A percentile compares a stretch with the other conserved stretches of the same genome.
These are phyloP conservation scores for Lipophrys pholis DNA, from an alignment of 2,113 vertebrate species.

Conservation along the genomic window DNA sequence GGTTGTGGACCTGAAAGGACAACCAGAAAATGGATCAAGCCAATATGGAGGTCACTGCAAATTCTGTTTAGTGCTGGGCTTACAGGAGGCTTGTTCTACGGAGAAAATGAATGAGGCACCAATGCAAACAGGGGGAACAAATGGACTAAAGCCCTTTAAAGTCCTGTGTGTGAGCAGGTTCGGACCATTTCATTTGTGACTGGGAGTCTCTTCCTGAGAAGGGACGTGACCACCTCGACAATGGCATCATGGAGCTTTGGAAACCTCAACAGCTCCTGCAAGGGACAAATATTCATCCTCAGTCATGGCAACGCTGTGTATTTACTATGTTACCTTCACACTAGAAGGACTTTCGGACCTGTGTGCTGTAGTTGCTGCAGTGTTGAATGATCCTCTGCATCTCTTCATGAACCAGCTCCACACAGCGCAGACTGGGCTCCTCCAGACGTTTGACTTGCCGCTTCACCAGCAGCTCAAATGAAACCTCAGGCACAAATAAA, in stretches of 20 bases:
- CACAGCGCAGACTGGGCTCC: conserved; percentile 96
- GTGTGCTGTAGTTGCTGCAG: conserved; percentile 98
- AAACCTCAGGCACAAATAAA: conserved; percentile 97
- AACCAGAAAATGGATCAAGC: neutral
- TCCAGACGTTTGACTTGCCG: conserved; percentile 96
- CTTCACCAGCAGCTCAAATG: conserved; percentile 96
- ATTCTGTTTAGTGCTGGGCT: neutral
- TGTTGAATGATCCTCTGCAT: conserved; percentile 99
- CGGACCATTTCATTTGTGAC: conserved; percentile 98
- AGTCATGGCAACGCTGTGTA: neutral
- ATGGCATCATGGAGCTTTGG: conserved; percentile 98
- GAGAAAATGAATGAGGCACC: too few species aligned
- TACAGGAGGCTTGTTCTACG: too few species aligned
- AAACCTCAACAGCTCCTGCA: conserved; percentile 94
- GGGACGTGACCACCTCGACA: conserved; percentile 98
- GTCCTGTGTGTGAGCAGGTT: neutral
- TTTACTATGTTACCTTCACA: neutral
- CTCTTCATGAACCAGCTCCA: conserved; percentile 98
- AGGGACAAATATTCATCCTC: neutral
- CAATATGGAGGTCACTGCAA: neutral
- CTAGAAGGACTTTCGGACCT: conserved; percentile 80
- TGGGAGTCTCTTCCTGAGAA: conserved; percentile 93
- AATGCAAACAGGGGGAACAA: too few species aligned
- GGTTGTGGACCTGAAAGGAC: conserved; percentile 92
- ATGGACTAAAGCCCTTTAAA: too few species aligned